A percentile compares a stretch with the other conserved stretches of the same genome.
Conservation (phyloP, 2,113 vertebrate species). For the Strigops habroptila region DNA sequence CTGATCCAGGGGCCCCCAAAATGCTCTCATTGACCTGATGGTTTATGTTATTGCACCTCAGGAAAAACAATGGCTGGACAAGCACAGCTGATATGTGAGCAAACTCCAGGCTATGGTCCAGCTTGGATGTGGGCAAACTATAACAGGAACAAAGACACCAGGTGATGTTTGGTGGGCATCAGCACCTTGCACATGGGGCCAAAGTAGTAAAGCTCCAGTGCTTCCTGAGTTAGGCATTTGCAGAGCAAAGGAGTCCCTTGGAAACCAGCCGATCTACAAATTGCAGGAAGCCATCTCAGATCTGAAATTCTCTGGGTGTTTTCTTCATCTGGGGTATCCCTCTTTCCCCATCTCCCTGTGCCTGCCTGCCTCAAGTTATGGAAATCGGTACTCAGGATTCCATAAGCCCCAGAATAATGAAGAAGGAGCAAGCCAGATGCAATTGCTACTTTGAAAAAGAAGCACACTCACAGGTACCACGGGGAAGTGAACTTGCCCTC, state of each 20-base stretch:
- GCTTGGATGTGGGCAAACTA: not conserved
- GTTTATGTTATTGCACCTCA: not conserved
- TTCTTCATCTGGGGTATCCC: not conserved
- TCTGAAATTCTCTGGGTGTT: not conserved
- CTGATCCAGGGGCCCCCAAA: not conserved
- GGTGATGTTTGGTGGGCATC: not conserved
- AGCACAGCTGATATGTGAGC: fast-evolving
- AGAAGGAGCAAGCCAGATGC: not conserved
- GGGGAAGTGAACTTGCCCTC: not conserved
- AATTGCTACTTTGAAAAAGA: not conserved
- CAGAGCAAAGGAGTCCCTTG: not conserved
- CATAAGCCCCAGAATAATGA: not conserved
- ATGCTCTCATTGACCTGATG: not conserved
- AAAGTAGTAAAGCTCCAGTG: not conserved
- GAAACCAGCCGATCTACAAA: not conserved
- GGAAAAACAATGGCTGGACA: not conserved
- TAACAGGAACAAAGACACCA: not conserved
- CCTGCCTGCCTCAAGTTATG: not conserved
- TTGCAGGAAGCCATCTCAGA: not conserved
- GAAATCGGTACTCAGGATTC: not conserved
- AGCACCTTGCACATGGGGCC: fast-evolving
- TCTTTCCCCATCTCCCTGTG: not conserved
- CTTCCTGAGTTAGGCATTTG: not conserved
- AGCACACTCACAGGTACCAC: not conserved
- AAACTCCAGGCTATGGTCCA: not conserved